Evolutionary conservation across 2,888 invertebrate genomes (phyloP), one percentile per base, ranked within the genome.

Genomic region (Acleris laterana): DNA sequence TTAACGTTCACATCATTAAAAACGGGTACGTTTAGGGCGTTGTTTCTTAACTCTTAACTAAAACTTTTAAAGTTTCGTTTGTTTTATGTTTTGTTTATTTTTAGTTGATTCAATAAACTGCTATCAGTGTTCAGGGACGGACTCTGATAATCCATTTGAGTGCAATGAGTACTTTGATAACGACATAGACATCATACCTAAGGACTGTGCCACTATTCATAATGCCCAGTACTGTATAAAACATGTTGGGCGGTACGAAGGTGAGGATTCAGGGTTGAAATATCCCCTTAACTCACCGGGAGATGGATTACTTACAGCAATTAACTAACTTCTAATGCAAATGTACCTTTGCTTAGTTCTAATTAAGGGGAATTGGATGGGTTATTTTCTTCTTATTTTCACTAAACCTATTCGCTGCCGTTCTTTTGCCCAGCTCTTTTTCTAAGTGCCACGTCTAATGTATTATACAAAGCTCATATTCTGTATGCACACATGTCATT

Each of bases 171-270:
- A 94, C 94, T 93, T 97, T 80, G 93, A 94, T 67, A 93, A 91
- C 75, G 94, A 95, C 82, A 94, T 94, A 77, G 95, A 95, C 80
- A 93, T 98, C 74, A 80, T 89, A 77, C 95, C 95, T 61, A 94
- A 93, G 74, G 94, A 96, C 77, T 98, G 98, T 88, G 95, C 95
- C 72, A 92, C 94, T 68, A 96, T 98, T 68, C 97, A 97, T 83
- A 95, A 95, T 72, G 98, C 98, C 17, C 94, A 95, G 78, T 99
- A 95, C 87, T 99, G 99, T 88, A 95, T 99, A 75, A 99, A 99
- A 93, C 97, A 97, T 80, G 96, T 97, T 68, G 99, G 99, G 71
- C 95, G 98, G 81, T 97, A 94, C 78, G 97, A 97, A 96, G 98
- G 97, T 97, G 93, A 93, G 88, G 77, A 67, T 62, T 62, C 52